These are phyloP conservation scores for Crypturellus undulatus DNA, from an alignment of 2,113 vertebrate species.

Conservation along the genomic window DNA sequence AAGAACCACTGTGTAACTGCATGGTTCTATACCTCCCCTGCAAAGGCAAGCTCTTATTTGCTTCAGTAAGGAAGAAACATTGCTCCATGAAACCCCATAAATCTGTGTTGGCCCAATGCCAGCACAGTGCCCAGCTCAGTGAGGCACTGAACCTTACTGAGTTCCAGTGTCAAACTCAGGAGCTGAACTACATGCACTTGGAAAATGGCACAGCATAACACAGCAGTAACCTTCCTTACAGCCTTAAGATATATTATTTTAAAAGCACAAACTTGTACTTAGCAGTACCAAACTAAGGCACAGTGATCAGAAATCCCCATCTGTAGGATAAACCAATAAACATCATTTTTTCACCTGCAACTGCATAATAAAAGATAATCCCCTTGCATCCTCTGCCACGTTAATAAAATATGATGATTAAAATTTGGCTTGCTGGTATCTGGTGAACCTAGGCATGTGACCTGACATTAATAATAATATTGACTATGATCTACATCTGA, in stretches of 20 bases:
- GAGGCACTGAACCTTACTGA: too few species aligned
- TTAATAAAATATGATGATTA: neutral
- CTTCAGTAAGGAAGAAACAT: neutral
- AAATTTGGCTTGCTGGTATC: neutral
- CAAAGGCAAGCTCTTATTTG: neutral
- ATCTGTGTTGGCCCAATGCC: fast-evolving
- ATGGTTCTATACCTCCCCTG: neutral
- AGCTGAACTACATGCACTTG: neutral
- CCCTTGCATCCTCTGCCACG: neutral
- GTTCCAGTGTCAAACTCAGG: neutral
- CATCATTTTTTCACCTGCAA: neutral
- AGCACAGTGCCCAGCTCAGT: neutral
- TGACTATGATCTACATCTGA: neutral
- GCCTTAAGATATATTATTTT: neutral
- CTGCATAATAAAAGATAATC: neutral
- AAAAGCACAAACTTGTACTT: neutral
- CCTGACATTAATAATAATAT: neutral
- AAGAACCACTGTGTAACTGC: neutral
- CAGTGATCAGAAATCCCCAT: neutral
- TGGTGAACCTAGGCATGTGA: neutral
- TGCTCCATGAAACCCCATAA: neutral
- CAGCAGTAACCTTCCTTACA: neutral
- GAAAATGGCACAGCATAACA: neutral
- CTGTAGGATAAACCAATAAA: neutral
- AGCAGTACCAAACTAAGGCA: neutral